phyloP scores from a whole-genome alignment of 1,140 invertebrate species.

The Temnothorax curvispinosus region DNA sequence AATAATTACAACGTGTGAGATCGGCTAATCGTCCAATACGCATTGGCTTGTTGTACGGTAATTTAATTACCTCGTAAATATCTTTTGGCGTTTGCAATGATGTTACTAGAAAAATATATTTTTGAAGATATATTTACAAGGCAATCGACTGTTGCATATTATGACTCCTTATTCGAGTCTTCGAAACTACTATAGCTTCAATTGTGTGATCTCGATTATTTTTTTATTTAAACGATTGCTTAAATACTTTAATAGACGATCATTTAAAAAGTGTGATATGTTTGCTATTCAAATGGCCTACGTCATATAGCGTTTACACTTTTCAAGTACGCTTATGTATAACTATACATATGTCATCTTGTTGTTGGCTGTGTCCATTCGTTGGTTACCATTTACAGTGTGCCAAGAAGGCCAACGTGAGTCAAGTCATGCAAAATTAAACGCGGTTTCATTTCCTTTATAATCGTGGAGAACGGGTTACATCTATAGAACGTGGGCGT shows the following conservation, averaged over 20 bases:
- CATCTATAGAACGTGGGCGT: neutral
- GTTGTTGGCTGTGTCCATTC: neutral
- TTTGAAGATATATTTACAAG: neutral
- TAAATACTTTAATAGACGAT: neutral
- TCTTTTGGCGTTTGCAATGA: neutral
- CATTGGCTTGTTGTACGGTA: neutral
- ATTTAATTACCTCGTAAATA: neutral
- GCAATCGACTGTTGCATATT: neutral
- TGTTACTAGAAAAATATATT: neutral
- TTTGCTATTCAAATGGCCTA: neutral
- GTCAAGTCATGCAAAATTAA: conserved; percentile 42
- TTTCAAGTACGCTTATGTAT: neutral
- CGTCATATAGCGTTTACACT: neutral
- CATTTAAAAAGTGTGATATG: neutral
- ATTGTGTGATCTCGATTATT: neutral
- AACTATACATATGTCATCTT: neutral
- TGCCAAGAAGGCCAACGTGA: neutral
- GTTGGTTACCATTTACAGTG: neutral
- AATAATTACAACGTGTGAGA: conserved; percentile 11
- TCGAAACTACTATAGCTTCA: neutral
- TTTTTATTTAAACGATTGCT: neutral
- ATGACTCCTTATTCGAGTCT: neutral
- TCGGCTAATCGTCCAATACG: neutral
- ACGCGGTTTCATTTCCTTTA: conserved; percentile 31
- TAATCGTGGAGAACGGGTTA: neutral